Evolutionary conservation across 64 coral and sea anemone genomes (phyloP), one percentile per base, ranked within the genome.

Genomic region (Cladopsammia gracilis): DNA sequence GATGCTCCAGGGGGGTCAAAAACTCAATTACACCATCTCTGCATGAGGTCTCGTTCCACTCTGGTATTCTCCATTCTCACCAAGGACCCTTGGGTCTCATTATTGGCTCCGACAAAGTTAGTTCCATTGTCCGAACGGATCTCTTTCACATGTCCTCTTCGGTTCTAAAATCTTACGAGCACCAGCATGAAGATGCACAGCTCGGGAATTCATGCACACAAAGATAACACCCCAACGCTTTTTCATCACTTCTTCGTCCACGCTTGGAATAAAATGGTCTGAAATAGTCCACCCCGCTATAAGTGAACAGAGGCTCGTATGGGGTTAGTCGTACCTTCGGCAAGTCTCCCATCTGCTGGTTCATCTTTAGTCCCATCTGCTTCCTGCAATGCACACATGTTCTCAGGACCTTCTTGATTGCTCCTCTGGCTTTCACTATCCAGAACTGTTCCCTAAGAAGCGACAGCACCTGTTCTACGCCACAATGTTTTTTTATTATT

Each of bases 71-170:
- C 34, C 58, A 51, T 68, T 46, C 57, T 22, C 7, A 86, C 10
- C 3, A 95, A 46, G 4, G 60, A 6, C 24, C 87, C 61, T 2
- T 23, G 11, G 6, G 90, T 56, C 64, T 95, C 88, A 19, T 81
- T 70, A 8, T 90, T 88, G 0, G 94, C 88, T 0, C 81, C 88
- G 9, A 95, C 53, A 62, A 95, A 91, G 59, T 91, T 95, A 0
- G 75, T 91, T 23, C 94, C 89, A 58, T 95, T 95, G 59, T 95
- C 94, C 1, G 94, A 95, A 4, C 75, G 62, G 7, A 95, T 10
- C 24, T 88, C 58, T 19, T 60, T 80, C 18, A 86, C 70, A 23
- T 77, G 52, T 2, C 93, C 93, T 45, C 87, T 20, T 50, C 54
- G 2, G 25, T 85, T 86, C 0, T 86, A 70, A 12, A 95, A 90